These are phyloP conservation scores for Cydia strobilella DNA, from an alignment of 1,140 invertebrate species.

Conservation along the genomic window DNA sequence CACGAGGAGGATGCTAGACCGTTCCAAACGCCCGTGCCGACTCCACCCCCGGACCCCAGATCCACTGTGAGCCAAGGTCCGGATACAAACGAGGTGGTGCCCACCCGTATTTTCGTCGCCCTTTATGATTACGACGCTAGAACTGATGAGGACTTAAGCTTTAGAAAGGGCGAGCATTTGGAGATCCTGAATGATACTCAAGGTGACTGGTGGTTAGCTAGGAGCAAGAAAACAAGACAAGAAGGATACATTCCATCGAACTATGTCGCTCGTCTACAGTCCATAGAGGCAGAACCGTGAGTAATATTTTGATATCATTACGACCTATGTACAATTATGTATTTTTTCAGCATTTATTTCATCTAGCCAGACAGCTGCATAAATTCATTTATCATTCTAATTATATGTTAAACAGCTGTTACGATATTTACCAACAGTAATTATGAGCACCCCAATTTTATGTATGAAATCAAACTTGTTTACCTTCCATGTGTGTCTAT, in stretches of 20 bases:
- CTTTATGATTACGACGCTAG: slow-evolving; percentile 99
- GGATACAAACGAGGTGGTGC: slow-evolving; percentile 80
- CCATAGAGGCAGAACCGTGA: slow-evolving; percentile 99
- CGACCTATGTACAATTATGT: slow-evolving; percentile 6
- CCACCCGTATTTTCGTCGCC: slow-evolving; percentile 96
- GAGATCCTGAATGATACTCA: slow-evolving; percentile 98
- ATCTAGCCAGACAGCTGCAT: background rate
- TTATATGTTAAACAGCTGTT: slow-evolving; percentile 37
- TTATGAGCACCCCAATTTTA: slow-evolving; percentile 32
- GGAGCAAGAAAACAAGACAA: slow-evolving; percentile 95
- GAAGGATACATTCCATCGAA: slow-evolving; percentile 99
- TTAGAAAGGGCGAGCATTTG: slow-evolving; percentile 98
- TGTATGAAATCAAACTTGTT: slow-evolving; percentile 32
- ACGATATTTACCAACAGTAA: slow-evolving; percentile 30
- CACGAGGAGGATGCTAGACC: slow-evolving; percentile 83
- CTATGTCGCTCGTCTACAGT: slow-evolving; percentile 99
- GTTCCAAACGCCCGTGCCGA: slow-evolving; percentile 83
- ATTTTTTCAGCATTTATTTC: slow-evolving; percentile 29
- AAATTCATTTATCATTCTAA: slow-evolving; percentile 9
- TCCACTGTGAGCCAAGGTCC: slow-evolving; percentile 70
- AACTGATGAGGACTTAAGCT: slow-evolving; percentile 98
- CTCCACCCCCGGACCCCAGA: slow-evolving; percentile 84
- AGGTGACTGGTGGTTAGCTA: slow-evolving; percentile 99
- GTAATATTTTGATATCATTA: slow-evolving; percentile 68
- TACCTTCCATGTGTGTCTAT: slow-evolving; percentile 28